phyloP scores from a whole-genome alignment of 1,140 invertebrate genomes.

The Heterodera carotae region DNA sequence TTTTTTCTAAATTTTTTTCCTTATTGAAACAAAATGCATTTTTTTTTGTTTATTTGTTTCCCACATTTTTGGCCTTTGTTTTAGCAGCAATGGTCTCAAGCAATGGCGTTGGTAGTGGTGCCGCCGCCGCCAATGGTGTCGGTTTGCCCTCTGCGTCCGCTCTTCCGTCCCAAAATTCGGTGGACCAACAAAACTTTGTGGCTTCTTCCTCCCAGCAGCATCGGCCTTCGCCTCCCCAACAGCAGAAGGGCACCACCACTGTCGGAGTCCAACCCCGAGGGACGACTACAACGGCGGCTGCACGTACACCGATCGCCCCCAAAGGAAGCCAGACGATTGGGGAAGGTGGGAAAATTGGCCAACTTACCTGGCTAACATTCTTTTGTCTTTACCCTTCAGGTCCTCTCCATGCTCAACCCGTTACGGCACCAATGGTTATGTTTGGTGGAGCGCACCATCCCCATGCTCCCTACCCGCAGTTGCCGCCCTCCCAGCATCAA shows the following conservation, averaged over 20 bases:
- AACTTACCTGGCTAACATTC: no score
- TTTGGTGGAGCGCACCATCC: not conserved
- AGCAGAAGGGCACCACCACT: not conserved
- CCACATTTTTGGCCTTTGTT: not conserved
- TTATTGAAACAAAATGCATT: not conserved
- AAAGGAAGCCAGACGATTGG: not conserved
- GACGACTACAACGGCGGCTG: no score
- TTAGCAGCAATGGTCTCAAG: not conserved
- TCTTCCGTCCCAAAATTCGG: not conserved
- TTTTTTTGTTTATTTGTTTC: no score
- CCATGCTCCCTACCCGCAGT: not conserved
- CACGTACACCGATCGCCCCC: not conserved
- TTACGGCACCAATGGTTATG: not conserved
- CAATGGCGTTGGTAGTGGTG: not conserved
- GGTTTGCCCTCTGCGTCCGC: slow-evolving; percentile 34
- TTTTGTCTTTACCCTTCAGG: no score
- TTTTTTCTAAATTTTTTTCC: not conserved
- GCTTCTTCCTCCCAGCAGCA: not conserved
- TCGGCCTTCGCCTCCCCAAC: not conserved
- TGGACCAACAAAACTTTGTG: not conserved
- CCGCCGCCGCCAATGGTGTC: slow-evolving; percentile 33
- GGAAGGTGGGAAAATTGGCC: not conserved
- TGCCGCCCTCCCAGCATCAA: not conserved
- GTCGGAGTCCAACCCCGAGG: not conserved
- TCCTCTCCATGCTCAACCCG: not conserved